These are phyloP conservation scores for Onychostruthus taczanowskii DNA, from an alignment of 2,113 vertebrate genomes.

Conservation along the genomic window DNA sequence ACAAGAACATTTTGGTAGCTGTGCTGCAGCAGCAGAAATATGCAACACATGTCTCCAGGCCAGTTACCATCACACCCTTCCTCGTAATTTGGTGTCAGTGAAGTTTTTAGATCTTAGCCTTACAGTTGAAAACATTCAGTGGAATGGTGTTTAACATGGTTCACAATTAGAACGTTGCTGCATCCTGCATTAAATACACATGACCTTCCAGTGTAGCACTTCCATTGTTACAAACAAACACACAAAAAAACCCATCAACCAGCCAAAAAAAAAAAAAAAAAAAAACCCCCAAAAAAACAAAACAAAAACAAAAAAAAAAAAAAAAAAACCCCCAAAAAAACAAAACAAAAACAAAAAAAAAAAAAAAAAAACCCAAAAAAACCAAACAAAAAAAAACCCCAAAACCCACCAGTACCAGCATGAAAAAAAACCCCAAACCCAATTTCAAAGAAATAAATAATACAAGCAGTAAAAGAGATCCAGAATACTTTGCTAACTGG, in stretches of 20 bases:
- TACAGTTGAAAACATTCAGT: not conserved
- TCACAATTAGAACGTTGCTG: not conserved
- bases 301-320: too few species aligned
- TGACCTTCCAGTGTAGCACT: not conserved
- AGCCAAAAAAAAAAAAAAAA: not conserved
- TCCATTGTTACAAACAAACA: not conserved
- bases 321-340: too few species aligned
- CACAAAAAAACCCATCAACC: not conserved
- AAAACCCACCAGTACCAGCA: not conserved
- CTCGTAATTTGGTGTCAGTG: not conserved
- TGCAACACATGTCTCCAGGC: not conserved
- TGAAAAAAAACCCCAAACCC: not conserved
- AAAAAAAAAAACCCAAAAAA: not conserved
- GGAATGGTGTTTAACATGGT: not conserved
- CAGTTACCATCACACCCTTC: not conserved
- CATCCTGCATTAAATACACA: not conserved
- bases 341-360: too few species aligned
- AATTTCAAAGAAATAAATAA: not conserved
- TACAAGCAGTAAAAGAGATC: not conserved
- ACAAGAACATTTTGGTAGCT: not conserved
- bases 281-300: too few species aligned
- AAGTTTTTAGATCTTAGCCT: not conserved
- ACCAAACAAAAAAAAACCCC: rapidly evolving
- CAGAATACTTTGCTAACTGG: not conserved
- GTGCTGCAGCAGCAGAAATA: not conserved